A percentile compares a stretch with the other conserved stretches of the same genome.
Evolutionary conservation across 2,888 invertebrate species (phyloP).

Genomic region (Hemaris fuciformis): DNA sequence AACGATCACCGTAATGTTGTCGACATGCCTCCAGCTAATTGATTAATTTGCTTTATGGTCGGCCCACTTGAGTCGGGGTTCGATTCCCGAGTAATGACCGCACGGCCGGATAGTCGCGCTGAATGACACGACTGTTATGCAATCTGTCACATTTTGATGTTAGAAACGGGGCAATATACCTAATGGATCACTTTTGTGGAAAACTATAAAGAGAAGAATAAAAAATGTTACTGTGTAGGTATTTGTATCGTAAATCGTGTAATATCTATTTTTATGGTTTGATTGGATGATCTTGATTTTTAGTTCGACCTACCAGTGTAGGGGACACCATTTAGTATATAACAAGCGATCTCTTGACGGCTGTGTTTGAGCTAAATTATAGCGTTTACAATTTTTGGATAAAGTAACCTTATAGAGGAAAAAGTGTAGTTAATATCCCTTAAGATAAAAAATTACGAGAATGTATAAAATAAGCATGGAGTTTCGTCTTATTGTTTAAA

Average conservation of each 20-base stretch:
- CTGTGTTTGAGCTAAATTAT: no score
- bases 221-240: background rate
- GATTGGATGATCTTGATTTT: background rate
- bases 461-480: no score
- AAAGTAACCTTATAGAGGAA: no score
- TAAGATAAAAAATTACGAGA: no score
- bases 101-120: slow-evolving; percentile 64
- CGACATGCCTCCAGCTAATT: slow-evolving; percentile 80
- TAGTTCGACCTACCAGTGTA: background rate
- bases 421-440: no score
- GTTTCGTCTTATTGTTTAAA: no score
- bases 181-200: background rate
- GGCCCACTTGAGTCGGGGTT: slow-evolving; percentile 70
- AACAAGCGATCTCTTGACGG: no score
- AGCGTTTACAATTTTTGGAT: no score
- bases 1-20: slow-evolving; percentile 78
- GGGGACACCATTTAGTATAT: no score
- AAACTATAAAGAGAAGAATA: background rate
- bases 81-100: slow-evolving; percentile 69
- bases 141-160: slow-evolving; percentile 77
- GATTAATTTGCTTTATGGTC: slow-evolving; percentile 82
- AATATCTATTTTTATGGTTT: background rate
- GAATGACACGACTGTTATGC: slow-evolving; percentile 70
- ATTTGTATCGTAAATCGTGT: background rate
- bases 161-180: slow-evolving; percentile 19